Percentiles rank a stretch among this genome's conserved stretches.
Conservation (phyloP, 1,140 invertebrate species). For the Arion vulgaris region DNA sequence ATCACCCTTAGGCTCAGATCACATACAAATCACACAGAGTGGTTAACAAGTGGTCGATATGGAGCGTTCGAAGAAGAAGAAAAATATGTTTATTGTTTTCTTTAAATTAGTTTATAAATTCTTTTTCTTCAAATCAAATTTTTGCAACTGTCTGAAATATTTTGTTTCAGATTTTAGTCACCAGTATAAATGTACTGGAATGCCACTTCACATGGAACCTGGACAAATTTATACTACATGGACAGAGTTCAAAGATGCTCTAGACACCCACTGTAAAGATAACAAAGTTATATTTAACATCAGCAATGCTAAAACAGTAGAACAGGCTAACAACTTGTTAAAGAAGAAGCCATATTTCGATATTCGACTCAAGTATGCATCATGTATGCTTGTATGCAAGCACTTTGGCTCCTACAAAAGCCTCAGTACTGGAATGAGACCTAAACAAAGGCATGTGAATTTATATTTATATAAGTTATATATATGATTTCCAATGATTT, state of each 20-base stretch:
- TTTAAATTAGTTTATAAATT: too few species aligned
- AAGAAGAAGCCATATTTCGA: slow-evolving; percentile 33
- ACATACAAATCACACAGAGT: too few species aligned
- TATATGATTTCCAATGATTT: too few species aligned
- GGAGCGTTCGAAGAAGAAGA: too few species aligned
- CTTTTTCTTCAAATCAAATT: too few species aligned
- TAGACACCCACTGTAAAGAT: slow-evolving; percentile 32
- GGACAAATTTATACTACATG: slow-evolving; percentile 34
- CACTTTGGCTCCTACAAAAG: slow-evolving; percentile 38
- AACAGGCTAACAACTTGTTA: slow-evolving; percentile 31
- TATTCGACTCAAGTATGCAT: slow-evolving; percentile 28
- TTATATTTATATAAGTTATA: background rate
- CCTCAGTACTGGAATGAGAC: slow-evolving; percentile 30
- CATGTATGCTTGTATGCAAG: slow-evolving; percentile 24
- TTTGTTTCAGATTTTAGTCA: too few species aligned
- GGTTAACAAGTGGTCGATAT: too few species aligned
- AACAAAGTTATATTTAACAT: slow-evolving; percentile 39
- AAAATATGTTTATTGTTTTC: too few species aligned
- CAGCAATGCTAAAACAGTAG: slow-evolving; percentile 35
- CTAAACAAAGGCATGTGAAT: slow-evolving; percentile 32
- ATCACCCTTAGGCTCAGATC: too few species aligned
- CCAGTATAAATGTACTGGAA: background rate
- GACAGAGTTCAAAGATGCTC: slow-evolving; percentile 31
- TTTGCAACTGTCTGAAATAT: too few species aligned
- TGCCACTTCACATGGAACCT: slow-evolving; percentile 35